phyloP scores from a whole-genome alignment of 2,888 invertebrate species.

The Adelphocoris suturalis region DNA sequence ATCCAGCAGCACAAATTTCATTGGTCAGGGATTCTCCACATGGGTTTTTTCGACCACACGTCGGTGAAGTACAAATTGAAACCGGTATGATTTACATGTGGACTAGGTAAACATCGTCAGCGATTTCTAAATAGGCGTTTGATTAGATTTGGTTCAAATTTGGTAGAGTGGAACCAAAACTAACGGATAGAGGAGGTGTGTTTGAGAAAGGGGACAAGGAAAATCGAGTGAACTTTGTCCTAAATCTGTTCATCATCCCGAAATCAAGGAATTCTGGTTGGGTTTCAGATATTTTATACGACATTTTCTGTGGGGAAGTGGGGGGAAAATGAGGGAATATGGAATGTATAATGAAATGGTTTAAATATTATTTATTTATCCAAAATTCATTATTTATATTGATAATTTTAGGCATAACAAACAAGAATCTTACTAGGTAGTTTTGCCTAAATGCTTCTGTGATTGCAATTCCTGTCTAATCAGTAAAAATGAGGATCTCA shows the following conservation, averaged over 20 bases:
- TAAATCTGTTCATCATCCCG: conserved; percentile 11
- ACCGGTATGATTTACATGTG: not conserved
- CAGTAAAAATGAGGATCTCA: too few relatives aligned
- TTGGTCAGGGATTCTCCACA: conserved; percentile 68
- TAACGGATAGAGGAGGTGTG: too few relatives aligned
- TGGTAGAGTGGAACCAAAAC: too few relatives aligned
- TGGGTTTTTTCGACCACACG: not conserved
- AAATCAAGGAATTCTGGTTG: not conserved
- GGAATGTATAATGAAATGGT: conserved; percentile 29
- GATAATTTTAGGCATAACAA: not conserved
- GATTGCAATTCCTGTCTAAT: too few relatives aligned
- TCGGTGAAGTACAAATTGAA: not conserved
- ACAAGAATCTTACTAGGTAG: too few relatives aligned
- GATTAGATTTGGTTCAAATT: too few relatives aligned
- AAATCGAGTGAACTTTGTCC: not conserved
- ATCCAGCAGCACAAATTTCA: conserved; percentile 64
- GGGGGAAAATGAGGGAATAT: not conserved
- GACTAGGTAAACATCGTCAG: not conserved
- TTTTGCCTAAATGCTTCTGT: too few relatives aligned
- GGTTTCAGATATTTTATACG: not conserved
- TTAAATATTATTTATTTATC: conserved; percentile 33
- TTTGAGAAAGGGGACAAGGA: not conserved
- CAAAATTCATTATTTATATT: not conserved
- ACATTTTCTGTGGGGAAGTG: not conserved
- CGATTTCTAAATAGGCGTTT: not conserved